Base-by-base conservation (phyloP, 2,797 vertebrate species). In the Tapirus indicus region DNA sequence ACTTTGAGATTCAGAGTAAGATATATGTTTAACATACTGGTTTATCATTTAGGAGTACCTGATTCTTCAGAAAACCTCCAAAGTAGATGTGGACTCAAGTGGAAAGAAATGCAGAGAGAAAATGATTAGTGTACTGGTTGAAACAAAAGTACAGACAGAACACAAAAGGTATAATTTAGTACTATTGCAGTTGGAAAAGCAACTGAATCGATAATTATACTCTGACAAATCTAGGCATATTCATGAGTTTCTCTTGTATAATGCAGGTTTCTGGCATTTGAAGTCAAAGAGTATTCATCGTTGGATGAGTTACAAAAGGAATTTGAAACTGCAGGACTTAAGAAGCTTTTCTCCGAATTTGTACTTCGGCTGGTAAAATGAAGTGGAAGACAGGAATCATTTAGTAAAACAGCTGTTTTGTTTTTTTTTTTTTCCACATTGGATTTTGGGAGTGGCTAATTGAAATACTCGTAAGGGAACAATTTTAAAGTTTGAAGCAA, bases 31-130 rank as follows among this genome's bases (percentile, higher is more conserved):
- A 97, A 96, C 92, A 0, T 97, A 93, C 96, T 96, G 77, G 77
- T 98, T 98, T 97, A 75, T 98, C 72, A 41, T 97, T 92, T 98
- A 99, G 99, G 99, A 99, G 79, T 99, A 99, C 96, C 97, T 99
- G 97, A 92, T 98, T 96, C 99, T 99, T 93, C 98, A 99, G 97
- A 99, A 99, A 99, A 99, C 99, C 10, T 99, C 98, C 86, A 99
- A 99, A 97, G 99, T 99, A 54, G 99, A 99, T 93, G 99, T 99
- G 97, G 99, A 99, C 98, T 99, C 99, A 86, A 99, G 99, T 49
- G 99, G 99, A 98, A 99, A 98, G 98, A 99, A 99, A 97, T 99
- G 99, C 98, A 99, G 98, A 98, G 99, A 99, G 98, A 99, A 98
- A 98, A 99, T 99, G 99, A 99, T 99, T 97, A 99, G 99, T 94